Base-by-base conservation (phyloP, 2,888 invertebrate genomes). In the Athetis lepigone region DNA sequence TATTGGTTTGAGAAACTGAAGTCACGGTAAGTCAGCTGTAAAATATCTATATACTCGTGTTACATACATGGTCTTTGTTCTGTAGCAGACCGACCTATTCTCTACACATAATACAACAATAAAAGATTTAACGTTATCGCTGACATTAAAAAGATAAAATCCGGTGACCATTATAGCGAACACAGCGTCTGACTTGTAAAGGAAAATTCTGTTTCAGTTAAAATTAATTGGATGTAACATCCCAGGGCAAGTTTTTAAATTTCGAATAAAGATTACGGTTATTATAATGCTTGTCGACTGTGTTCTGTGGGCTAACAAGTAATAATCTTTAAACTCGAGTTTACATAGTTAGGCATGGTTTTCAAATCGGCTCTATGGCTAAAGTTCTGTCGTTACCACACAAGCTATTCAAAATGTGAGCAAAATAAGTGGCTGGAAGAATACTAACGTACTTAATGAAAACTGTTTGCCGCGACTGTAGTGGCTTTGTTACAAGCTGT, bases 291-390 rank as follows among this genome's bases (percentile, higher is more conserved):
- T 59, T 51, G 45, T 42, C 56, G 27, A 57, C 43, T 18, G 4
- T 39, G 9, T 19, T 57, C 49, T 33, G 46, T 61, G 29, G 37
- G 40, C 33, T 61, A 69, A 51, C 61, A 62, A 77, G 59, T 65
- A 57, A 60, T 69, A 77, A 74, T 68, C 61, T 64, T 74, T 60
- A 64, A 77, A 56, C 64, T 72, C 51, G 36, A 55, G 37, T 61
- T 46, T 64, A 64, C 42, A 64, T 59, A 61, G 49, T 74, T 61
- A 59, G 21, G 40, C 45, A 50, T 39, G 62, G 54, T 65, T 66
- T 77, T 63, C 19, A 46, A 70, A 70, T 58, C 56, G 60, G 27
- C 39, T 56, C 42, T 43, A 36, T 68, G 55, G 64, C 16, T 45
- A 61, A 75, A 75, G 69, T 77, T 77, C 13, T 49, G 33, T 33